Evolutionary conservation across 1,140 invertebrate genomes (phyloP).

Genomic region (Nephotettix cincticeps): DNA sequence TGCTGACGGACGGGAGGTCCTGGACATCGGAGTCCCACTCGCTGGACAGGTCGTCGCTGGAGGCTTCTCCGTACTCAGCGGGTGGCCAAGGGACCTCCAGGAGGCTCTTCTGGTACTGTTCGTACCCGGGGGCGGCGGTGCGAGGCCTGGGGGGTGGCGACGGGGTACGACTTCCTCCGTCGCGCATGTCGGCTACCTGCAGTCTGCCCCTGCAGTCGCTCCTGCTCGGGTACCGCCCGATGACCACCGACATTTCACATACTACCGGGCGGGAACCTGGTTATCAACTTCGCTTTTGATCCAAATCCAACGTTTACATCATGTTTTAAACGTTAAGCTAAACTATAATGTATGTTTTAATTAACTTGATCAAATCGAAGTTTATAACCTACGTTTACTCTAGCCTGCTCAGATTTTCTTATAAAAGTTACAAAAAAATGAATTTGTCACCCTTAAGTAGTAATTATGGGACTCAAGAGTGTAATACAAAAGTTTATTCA

Average conservation of each 20-base stretch:
- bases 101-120: slow-evolving; percentile 73
- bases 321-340: no score
- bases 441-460: no score
- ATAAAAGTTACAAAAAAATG: no score
- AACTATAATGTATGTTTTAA: no score
- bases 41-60: slow-evolving; percentile 83
- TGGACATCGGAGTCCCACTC: slow-evolving; percentile 84
- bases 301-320: no score
- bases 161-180: slow-evolving; percentile 44
- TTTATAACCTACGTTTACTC: no score
- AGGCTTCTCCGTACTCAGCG: slow-evolving; percentile 76
- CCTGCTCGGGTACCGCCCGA: background rate
- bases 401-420: no score
- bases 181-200: slow-evolving; percentile 29
- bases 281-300: no score
- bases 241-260: background rate
- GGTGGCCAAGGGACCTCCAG: slow-evolving; percentile 63
- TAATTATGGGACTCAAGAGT: no score
- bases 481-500: no score
- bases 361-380: no score
- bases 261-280: no score
- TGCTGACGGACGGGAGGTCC: slow-evolving; percentile 33
- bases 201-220: background rate
- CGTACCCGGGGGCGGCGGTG: slow-evolving; percentile 62
- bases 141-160: slow-evolving; percentile 45